A percentile compares a stretch with the other conserved stretches of the same genome.
These are phyloP conservation scores for Stenchaetothrips biformis DNA, from an alignment of 2,888 invertebrate genomes.

Conservation along the genomic window DNA sequence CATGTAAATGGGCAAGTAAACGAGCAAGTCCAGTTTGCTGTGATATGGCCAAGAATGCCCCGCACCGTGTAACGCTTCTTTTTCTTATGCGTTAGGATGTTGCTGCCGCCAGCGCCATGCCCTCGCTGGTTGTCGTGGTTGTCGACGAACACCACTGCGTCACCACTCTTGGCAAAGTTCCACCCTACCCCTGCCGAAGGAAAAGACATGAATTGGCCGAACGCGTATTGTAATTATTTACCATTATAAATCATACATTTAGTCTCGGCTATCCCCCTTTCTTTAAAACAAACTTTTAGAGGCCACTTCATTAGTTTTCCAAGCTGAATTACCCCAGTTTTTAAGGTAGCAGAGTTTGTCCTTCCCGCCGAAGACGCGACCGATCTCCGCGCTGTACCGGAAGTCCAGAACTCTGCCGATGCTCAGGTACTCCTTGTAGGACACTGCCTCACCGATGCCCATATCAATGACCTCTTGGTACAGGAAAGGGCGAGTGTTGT, in stretches of 20 bases:
- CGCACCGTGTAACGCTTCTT: constrained; percentile 61
- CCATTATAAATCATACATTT: too few relatives aligned
- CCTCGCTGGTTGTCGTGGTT: constrained; percentile 90
- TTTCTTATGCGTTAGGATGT: constrained; percentile 63
- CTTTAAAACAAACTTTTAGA: too few relatives aligned
- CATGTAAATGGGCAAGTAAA: too few relatives aligned
- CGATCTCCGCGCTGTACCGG: constrained; percentile 54
- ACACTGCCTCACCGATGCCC: constrained; percentile 49
- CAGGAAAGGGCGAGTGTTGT: constrained; percentile 61
- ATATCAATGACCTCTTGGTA: constrained; percentile 74
- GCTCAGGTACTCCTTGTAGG: constrained; percentile 46
- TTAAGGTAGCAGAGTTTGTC: constrained; percentile 60
- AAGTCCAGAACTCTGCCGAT: constrained; percentile 75
- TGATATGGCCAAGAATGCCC: too few relatives aligned
- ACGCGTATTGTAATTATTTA: too few relatives aligned
- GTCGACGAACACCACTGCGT: constrained; percentile 74
- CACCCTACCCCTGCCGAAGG: constrained; percentile 45
- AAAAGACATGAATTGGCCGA: too few relatives aligned
- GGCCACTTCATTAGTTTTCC: too few relatives aligned
- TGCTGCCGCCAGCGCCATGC: constrained; percentile 57
- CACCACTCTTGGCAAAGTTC: constrained; percentile 57
- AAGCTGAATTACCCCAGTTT: constrained; percentile 50
- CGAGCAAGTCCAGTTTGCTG: too few relatives aligned
- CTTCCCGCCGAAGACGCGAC: constrained; percentile 53
- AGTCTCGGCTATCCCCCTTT: too few relatives aligned